Evolutionary conservation across 2,797 vertebrate species (phyloP).

Genomic region (Lagothrix lagotricha): DNA sequence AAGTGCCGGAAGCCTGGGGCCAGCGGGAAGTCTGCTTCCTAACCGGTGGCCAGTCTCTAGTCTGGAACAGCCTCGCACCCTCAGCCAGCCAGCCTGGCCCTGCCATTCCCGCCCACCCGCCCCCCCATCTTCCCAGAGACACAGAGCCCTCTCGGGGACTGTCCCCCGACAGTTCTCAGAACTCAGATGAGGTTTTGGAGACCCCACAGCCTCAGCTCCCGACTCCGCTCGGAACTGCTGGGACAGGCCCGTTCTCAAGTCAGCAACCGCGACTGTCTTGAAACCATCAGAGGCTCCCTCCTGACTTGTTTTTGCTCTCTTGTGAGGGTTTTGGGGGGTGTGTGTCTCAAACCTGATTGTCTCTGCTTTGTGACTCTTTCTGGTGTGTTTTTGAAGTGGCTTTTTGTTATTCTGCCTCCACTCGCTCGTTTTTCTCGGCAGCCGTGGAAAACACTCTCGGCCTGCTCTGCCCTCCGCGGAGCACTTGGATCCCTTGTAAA

Average conservation of each 20-base stretch:
- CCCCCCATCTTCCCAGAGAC: conserved; percentile 58
- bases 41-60: background rate
- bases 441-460: conserved; percentile 67
- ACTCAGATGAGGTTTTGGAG: conserved; percentile 73
- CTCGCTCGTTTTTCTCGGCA: conserved; percentile 48
- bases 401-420: conserved; percentile 72
- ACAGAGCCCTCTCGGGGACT: conserved; percentile 31
- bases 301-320: conserved; percentile 80
- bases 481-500: conserved; percentile 49
- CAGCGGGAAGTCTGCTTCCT: background rate
- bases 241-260: conserved; percentile 73
- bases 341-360: conserved; percentile 59
- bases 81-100: background rate
- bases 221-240: conserved; percentile 48
- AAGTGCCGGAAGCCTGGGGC: background rate
- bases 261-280: conserved; percentile 63
- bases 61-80: background rate
- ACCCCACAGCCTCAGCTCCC: conserved; percentile 54
- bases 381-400: conserved; percentile 85
- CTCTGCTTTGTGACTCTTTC: conserved; percentile 69
- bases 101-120: conserved; percentile 2
- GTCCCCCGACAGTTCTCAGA: conserved; percentile 75
- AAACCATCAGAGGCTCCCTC: conserved; percentile 56
- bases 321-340: background rate
- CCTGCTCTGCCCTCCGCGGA: background rate